Evolutionary conservation across 2,113 vertebrate genomes (phyloP), one percentile per base, ranked within the genome.

Genomic region (Datnioides undecimradiatus): DNA sequence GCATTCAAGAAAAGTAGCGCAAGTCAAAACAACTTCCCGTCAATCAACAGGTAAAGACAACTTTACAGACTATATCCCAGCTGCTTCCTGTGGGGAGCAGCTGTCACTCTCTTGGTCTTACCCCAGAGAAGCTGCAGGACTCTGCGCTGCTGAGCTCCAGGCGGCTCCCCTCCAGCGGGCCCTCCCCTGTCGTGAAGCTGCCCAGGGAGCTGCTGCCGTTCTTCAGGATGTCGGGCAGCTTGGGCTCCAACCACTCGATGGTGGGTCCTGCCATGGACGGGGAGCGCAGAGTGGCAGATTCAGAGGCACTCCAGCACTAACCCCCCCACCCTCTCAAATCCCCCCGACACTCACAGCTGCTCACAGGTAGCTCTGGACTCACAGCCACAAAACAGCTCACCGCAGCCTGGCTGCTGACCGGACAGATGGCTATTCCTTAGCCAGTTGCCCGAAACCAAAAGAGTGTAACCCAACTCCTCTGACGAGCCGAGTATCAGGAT

Each of bases 181-280:
- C 94, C 78, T 95, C 91, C 67, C 95, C 96, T 3, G 93, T 62
- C 11, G 94, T 80, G 80, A 97, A 96, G 92, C 95, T 93, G 63
- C 94, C 94, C 84, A 95, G 94, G 2, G 88, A 89, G 63, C 94
- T 77, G 80, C 90, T 94, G 93, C 96, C 97, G 93, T 99, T 98
- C 95, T 97, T 98, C 93, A 98, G 96, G 92, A 97, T 93, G 88
- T 98, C 97, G 11, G 96, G 95, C 79, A 97, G 91, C 93, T 98
- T 99, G 88, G 97, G 97, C 90, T 98, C 98, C 94, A 98, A 91
- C 98, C 98, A 99, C 90, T 95, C 97, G 60, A 99, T 97, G 41
- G 96, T 96, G 8, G 97, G 94, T 82, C 96, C 98, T 99, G 95
- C 82, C 88, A 94, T 73, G 78, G 82, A 85, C 8, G 55, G 79